Percentiles rank a stretch among this genome's conserved stretches.
phyloP scores from a whole-genome alignment of 2,888 invertebrate species.

The Sarcophaga carnaria region DNA sequence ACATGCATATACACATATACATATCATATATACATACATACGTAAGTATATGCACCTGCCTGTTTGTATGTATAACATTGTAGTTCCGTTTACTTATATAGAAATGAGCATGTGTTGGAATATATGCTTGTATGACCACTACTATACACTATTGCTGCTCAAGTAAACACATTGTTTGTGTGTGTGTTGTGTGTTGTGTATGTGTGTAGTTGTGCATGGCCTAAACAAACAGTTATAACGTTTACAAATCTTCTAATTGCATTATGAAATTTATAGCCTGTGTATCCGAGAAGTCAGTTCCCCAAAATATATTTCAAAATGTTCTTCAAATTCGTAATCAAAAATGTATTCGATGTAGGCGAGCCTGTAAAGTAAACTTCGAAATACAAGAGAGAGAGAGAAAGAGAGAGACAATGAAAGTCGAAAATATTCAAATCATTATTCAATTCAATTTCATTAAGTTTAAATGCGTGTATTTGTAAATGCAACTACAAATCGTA shows the following conservation, averaged over 20 bases:
- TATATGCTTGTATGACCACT: not conserved
- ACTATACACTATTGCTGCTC: not conserved
- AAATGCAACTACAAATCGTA: not conserved
- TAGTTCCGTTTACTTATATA: not conserved
- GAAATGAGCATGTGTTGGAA: not conserved
- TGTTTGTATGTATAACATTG: constrained; percentile 4
- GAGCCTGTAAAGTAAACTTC: constrained; percentile 12
- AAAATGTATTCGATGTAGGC: not conserved
- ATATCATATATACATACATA: not conserved
- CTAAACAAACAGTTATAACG: constrained; percentile 52
- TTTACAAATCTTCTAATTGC: constrained; percentile 69
- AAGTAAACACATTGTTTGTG: not conserved
- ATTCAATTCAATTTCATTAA: constrained; percentile 61
- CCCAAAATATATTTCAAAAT: not conserved
- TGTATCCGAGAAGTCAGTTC: constrained; percentile 45
- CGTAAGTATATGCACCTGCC: not conserved
- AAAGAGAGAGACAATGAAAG: constrained; percentile 8
- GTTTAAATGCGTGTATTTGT: constrained; percentile 23
- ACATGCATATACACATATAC: not conserved
- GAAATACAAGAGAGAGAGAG: not conserved
- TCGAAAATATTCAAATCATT: constrained; percentile 50
- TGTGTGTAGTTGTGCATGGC: not conserved
- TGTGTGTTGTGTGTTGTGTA: not conserved
- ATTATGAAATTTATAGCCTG: constrained; percentile 69
- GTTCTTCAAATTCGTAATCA: not conserved